Evolutionary conservation across 1,140 invertebrate species (phyloP), one percentile per base, ranked within the genome.

Genomic region (Leptestheria dahalacensis): DNA sequence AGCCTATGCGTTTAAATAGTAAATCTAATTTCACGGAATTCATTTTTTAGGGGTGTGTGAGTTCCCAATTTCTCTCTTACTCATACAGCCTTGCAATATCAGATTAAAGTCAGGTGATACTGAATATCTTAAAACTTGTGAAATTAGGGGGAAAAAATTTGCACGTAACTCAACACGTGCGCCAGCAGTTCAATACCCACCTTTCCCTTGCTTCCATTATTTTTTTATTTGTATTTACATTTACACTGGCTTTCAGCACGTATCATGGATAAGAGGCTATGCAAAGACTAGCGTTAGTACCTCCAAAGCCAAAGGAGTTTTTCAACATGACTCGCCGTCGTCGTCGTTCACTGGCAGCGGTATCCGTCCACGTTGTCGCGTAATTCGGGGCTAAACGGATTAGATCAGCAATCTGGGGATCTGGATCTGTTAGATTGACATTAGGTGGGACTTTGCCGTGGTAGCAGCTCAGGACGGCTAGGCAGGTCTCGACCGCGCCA

Each of bases 301-400:
- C 96, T 57, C 95, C 95, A 81, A 99, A 99, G 3, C 95, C 96
- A 80, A 98, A 98, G 12, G 94, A 93, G 75, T 99, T 99, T 73
- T 93, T 96, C 48, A 99, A 71, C n/a, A 91, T 91, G 64, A 92
- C 75, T 68, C 84, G 78, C 66, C 69, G 15, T 61, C 46, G 59
- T 58, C n/a, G n/a, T n/a, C n/a, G n/a, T 25, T 67, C 60, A 55
- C 21, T 64, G 33, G 33, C 59, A 12, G 54, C 1, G 23, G 59
- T 54, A 53, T 62, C 46, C 51, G 64, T 56, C 88, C 88, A 91
- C 53, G 72, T 66, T 68, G 76, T 71, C 62, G 75, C 72, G 23
- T 66, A 65, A 58, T 82, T 79, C 15, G 78, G 72, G n/a, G 53
- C 33, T 11, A 55, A 29, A 3, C 53, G 23, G 33, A 55, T 28